A percentile compares a stretch with the other conserved stretches of the same genome.
phyloP scores from a whole-genome alignment of 2,888 invertebrate genomes.

The Dryadula phaetusa region DNA sequence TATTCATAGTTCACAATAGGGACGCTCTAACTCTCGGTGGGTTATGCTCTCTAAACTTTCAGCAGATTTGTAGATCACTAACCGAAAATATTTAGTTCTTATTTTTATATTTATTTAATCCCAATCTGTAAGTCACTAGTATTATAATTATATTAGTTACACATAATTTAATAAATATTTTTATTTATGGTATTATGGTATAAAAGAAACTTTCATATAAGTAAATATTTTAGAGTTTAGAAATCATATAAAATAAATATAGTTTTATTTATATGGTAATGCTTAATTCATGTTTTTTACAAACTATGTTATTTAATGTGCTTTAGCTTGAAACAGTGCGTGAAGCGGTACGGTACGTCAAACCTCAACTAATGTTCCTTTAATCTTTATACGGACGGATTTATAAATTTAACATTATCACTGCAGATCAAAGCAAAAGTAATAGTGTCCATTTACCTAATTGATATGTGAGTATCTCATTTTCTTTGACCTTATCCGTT shows the following conservation, averaged over 20 bases:
- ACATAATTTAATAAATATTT: no score
- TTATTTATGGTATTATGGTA: no score
- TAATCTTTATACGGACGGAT: conserved; percentile 7
- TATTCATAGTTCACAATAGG: conserved; percentile 9
- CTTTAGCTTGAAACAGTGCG: conserved; percentile 3
- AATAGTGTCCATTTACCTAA: conserved; percentile 24
- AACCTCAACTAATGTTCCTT: conserved; percentile 7
- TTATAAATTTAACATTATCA: conserved; percentile 20
- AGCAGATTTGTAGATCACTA: neutral
- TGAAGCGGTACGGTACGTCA: neutral
- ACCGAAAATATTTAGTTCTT: neutral
- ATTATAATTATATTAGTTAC: no score
- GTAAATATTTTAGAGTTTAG: neutral
- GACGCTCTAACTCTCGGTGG: conserved; percentile 1
- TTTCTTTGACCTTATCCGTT: conserved; percentile 27
- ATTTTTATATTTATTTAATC: no score
- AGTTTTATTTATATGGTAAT: neutral
- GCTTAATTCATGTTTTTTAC: neutral
- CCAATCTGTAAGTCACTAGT: no score
- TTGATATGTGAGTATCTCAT: conserved; percentile 22
- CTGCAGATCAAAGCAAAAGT: neutral
- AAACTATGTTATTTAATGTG: conserved; percentile 8
- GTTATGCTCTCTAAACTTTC: conserved; percentile 28
- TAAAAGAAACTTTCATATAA: neutral
- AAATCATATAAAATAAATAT: no score